Evolutionary conservation across 2,888 invertebrate species (phyloP), one percentile per base, ranked within the genome.

Genomic region (Pimpla rufipes): DNA sequence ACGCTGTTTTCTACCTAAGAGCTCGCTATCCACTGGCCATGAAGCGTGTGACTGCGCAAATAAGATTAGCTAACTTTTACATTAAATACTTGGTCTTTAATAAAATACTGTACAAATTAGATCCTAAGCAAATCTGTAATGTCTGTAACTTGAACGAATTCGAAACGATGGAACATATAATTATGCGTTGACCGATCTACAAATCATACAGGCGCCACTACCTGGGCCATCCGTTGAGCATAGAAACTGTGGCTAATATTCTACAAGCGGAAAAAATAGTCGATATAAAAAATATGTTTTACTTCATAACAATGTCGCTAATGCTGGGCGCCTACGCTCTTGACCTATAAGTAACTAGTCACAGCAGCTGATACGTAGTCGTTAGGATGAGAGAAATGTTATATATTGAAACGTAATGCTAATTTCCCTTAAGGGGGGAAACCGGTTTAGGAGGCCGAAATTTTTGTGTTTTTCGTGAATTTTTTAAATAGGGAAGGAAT

Each of bases 91-190:
- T 55, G 10, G 40, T 35, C 18, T 57, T 57, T 16, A 57, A 55
- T 6, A 55, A 55, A 21, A 21, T n/a, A 4, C 1, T 57, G 23
- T 55, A 52, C 29, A 70, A 35, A 29, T 40, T 52, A 21, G 42
- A 70, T 1, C 70, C 7, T 6, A 70, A 35, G 16, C 37, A 70
- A 23, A 23, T 13, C 11, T 52, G 52, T 52, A n/a, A 40, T 16
- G 35, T 55, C 10, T 55, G 71, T n/a, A 71, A 55, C 18, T 18
- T 7, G 57, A 35, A 71, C 10, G 55, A 40, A 37, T n/a, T 42
- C 2, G 42, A 64, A 64, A 64, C 13, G 3, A 11, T 42, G 13
- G 21, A 21, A 10, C 64, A 64, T 6, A 42, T 42, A 18, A 42
- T 64, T 42, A 2, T 62, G 4, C 2, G 7, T 10, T 62, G 62